Conservation (phyloP, 2,888 invertebrate genomes). For the Dicyrtoma fusca region DNA sequence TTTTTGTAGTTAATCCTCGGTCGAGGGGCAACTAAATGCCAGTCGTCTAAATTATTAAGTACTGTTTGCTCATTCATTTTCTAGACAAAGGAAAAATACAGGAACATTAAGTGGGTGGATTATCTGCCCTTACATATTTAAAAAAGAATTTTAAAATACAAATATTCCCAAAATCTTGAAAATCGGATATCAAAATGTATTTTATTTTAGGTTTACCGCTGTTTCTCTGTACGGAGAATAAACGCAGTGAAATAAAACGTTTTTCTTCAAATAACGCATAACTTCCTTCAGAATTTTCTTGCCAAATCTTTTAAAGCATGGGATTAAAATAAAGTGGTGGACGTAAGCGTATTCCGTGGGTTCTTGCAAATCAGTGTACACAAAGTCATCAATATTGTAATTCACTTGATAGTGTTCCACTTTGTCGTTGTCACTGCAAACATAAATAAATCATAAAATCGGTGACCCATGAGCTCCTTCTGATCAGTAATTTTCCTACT, state of each 20-base stretch:
- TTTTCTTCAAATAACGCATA: constrained; percentile 64
- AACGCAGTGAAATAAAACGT: constrained; percentile 65
- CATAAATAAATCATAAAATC: too few relatives aligned
- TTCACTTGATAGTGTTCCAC: constrained; percentile 59
- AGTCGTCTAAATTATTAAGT: constrained; percentile 60
- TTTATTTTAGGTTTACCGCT: constrained; percentile 1
- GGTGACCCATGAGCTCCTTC: too few relatives aligned
- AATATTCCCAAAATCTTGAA: not conserved
- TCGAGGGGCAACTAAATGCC: constrained; percentile 59
- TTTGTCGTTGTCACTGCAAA: constrained; percentile 59
- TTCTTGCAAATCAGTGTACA: constrained; percentile 52
- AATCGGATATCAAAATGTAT: not conserved
- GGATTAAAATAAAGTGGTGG: constrained; percentile 64
- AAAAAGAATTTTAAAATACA: too few relatives aligned
- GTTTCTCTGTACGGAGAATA: constrained; percentile 59
- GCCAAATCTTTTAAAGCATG: constrained; percentile 65
- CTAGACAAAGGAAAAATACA: constrained; percentile 26
- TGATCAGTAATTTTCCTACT: too few relatives aligned
- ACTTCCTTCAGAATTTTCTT: constrained; percentile 68
- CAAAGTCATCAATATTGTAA: constrained; percentile 60
- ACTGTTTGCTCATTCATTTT: constrained; percentile 41
- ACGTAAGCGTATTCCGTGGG: constrained; percentile 59
- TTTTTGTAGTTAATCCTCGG: constrained; percentile 50
- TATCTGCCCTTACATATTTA: too few relatives aligned
- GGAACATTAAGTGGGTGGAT: too few relatives aligned